phyloP scores from a whole-genome alignment of 35 echinoderm and acorn worm species.

The Amphiura filiformis region DNA sequence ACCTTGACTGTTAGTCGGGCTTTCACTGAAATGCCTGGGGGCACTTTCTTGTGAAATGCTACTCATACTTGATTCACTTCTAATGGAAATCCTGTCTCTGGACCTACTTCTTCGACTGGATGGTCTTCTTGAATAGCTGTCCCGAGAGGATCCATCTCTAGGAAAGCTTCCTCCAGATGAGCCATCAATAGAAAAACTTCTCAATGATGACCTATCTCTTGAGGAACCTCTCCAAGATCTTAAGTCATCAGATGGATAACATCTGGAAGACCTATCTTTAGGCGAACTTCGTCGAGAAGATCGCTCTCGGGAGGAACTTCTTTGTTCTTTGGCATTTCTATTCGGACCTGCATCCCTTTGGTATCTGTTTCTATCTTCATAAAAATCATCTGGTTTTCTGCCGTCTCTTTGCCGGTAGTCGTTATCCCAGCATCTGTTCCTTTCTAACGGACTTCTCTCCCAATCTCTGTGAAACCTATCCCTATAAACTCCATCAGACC shows the following conservation, averaged over 20 bases:
- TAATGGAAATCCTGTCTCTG: not conserved
- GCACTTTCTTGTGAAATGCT: too few species aligned
- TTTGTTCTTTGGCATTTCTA: not conserved
- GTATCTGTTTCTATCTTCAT: not conserved
- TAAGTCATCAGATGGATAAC: too few species aligned
- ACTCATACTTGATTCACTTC: too few species aligned
- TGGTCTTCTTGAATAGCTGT: not conserved
- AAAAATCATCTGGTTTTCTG: not conserved
- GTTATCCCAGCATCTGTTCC: too few species aligned
- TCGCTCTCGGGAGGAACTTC: not conserved
- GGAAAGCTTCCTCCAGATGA: not conserved
- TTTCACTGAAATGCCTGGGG: too few species aligned
- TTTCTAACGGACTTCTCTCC: too few species aligned
- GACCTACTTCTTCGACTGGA: not conserved
- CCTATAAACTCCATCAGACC: not conserved
- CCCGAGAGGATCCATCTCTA: not conserved
- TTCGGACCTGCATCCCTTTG: not conserved
- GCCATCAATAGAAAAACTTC: not conserved
- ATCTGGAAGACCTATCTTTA: not conserved
- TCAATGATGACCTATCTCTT: not conserved
- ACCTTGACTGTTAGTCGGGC: too few species aligned
- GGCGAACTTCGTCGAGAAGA: not conserved
- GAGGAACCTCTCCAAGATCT: not conserved
- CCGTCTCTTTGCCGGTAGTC: not conserved
- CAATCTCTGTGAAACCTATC: not conserved